Evolutionary conservation across 2,888 invertebrate species (phyloP).

Genomic region (Ypsolopha sequella): DNA sequence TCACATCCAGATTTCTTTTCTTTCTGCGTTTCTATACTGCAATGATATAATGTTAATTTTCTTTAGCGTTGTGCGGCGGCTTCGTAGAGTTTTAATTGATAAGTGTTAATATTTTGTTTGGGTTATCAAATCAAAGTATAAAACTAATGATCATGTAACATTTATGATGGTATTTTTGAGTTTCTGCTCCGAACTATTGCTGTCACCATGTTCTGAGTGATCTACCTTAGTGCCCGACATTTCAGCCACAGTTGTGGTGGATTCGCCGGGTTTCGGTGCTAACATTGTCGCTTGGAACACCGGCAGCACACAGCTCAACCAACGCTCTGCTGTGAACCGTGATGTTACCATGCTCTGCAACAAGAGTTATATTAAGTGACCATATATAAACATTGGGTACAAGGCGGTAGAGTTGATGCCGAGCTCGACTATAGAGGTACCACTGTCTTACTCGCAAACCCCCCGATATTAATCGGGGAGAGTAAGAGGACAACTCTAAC

Average conservation of each 20-base stretch:
- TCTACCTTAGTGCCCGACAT: constrained; percentile 75
- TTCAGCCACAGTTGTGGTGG: constrained; percentile 67
- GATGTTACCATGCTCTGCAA: constrained; percentile 63
- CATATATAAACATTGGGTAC: background rate
- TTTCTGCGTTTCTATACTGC: background rate
- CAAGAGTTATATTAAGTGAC: background rate
- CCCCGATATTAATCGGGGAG: background rate
- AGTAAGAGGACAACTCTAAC: too few species aligned
- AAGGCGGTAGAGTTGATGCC: background rate
- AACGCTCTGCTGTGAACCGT: constrained; percentile 75
- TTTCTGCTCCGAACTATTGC: background rate
- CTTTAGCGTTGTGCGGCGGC: background rate
- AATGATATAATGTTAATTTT: background rate
- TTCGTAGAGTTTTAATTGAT: background rate
- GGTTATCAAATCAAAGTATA: background rate
- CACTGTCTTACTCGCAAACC: background rate
- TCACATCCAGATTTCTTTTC: background rate
- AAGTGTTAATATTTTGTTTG: background rate
- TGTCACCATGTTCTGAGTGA: background rate
- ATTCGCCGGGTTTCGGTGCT: constrained; percentile 25
- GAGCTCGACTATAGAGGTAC: background rate
- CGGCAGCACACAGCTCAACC: constrained; percentile 74
- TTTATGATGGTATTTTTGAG: background rate
- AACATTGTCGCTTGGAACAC: constrained; percentile 69
- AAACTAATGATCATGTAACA: background rate